Evolutionary conservation across 2,113 vertebrate species (phyloP).

Genomic region (Cyanocitta stelleri): DNA sequence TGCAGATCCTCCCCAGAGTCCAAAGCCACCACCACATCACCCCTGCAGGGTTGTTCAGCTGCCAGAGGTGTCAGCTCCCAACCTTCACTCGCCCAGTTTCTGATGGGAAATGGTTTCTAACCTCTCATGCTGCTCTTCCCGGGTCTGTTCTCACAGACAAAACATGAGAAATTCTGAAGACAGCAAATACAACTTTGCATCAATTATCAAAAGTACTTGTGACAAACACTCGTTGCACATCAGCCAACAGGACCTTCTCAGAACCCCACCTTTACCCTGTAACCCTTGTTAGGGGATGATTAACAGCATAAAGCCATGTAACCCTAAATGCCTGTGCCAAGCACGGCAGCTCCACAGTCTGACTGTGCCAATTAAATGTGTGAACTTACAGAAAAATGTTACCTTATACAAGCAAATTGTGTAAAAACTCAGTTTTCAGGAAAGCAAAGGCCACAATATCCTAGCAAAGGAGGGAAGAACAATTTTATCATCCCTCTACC

Average conservation of each 20-base stretch:
- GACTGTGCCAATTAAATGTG: background rate
- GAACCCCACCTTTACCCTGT: background rate
- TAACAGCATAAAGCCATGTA: background rate
- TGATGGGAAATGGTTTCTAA: background rate
- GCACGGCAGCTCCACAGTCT: background rate
- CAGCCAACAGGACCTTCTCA: background rate
- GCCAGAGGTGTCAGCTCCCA: background rate
- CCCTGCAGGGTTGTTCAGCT: background rate
- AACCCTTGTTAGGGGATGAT: no score
- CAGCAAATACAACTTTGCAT: background rate
- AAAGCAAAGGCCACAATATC: background rate
- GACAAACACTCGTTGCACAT: background rate
- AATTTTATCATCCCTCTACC: background rate
- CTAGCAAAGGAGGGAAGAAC: background rate
- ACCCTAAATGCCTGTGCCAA: background rate
- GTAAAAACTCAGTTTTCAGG: background rate
- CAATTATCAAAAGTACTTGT: background rate
- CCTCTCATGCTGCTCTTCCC: background rate
- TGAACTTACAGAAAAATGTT: background rate
- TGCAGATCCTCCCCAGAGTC: background rate
- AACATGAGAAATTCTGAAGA: background rate
- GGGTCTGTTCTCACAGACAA: background rate
- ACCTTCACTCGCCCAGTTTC: no score
- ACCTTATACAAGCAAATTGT: background rate
- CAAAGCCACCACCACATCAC: background rate